Evolutionary conservation across 2,888 invertebrate genomes (phyloP).

Genomic region (Lottia gigantea): DNA sequence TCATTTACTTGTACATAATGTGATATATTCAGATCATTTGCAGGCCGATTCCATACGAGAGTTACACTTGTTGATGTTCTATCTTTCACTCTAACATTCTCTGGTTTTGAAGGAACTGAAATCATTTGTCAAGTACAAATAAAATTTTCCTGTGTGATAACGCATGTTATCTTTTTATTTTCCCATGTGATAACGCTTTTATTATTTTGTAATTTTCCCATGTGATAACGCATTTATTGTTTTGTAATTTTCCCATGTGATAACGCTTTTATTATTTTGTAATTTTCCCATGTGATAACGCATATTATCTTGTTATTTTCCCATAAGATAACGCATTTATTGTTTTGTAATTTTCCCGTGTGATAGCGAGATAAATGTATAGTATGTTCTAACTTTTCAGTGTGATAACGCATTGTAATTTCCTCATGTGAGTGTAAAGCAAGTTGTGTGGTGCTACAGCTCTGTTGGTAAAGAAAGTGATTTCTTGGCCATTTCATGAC

Average conservation of each 20-base stretch:
- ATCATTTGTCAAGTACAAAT: not conserved
- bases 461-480: too few species aligned
- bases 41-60: not conserved
- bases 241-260: not conserved
- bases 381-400: too few species aligned
- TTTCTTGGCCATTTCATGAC: too few species aligned
- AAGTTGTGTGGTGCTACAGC: too few species aligned
- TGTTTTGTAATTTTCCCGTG: not conserved
- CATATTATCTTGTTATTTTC: not conserved
- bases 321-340: not conserved
- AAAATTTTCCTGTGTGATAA: not conserved
- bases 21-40: too few species aligned
- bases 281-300: not conserved
- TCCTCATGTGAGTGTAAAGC: too few species aligned
- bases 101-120: not conserved
- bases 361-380: too few species aligned
- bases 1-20: too few species aligned
- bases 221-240: not conserved
- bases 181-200: not conserved
- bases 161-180: too few species aligned
- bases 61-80: not conserved
- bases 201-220: not conserved
- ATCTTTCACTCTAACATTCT: not conserved
- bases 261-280: not conserved
- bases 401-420: too few species aligned